Conservation (phyloP, 2,888 invertebrate species). For the Xestia c-nigrum region DNA sequence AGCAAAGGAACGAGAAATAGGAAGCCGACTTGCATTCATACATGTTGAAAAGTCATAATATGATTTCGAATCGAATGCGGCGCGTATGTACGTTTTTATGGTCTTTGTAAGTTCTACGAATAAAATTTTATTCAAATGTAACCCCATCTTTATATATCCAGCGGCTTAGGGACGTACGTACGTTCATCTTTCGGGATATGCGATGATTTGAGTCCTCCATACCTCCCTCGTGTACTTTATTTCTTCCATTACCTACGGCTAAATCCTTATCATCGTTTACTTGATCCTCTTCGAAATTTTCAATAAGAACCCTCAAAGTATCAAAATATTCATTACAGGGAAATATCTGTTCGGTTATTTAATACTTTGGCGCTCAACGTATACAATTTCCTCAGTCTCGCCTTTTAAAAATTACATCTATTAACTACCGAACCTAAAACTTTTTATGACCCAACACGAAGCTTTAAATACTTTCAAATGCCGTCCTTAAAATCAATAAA, state of each 20-base stretch:
- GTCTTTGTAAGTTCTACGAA: conserved; percentile 77
- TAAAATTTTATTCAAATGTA: conserved; percentile 80
- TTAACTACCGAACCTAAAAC: conserved; percentile 83
- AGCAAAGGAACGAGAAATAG: conserved; percentile 82
- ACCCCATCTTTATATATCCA: conserved; percentile 68
- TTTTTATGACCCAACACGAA: conserved; percentile 83
- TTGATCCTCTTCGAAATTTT: conserved; percentile 54
- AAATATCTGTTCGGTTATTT: conserved; percentile 62
- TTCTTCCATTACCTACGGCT: conserved; percentile 58
- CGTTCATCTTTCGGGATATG: conserved; percentile 67
- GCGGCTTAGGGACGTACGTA: conserved; percentile 69
- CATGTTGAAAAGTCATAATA: conserved; percentile 87
- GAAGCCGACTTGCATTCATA: conserved; percentile 84
- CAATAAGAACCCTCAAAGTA: conserved; percentile 54
- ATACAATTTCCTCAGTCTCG: conserved; percentile 67
- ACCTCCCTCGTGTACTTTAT: conserved; percentile 59
- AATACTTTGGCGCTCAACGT: conserved; percentile 56
- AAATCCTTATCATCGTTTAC: conserved; percentile 60
- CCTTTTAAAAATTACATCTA: conserved; percentile 77
- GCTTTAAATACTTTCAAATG: conserved; percentile 87
- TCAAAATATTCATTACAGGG: conserved; percentile 62
- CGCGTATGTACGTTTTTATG: conserved; percentile 82
- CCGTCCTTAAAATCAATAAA: conserved; percentile 88
- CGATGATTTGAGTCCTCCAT: conserved; percentile 64
- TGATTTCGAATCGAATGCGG: conserved; percentile 86